Base-by-base conservation (phyloP, 2,797 vertebrate species). In the Sebastes itinus region DNA sequence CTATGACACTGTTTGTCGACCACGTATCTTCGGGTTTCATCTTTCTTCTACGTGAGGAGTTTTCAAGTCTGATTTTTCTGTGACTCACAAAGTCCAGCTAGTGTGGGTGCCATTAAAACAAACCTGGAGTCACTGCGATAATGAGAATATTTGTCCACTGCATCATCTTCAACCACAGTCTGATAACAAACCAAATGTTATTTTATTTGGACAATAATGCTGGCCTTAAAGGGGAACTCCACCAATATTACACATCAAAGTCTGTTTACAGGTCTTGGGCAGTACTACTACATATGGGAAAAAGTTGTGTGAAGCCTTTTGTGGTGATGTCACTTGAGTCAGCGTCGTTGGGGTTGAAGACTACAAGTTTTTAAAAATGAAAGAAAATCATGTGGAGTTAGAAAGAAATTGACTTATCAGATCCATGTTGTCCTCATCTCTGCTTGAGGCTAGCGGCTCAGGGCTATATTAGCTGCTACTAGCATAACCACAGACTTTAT, bases 131-230 rank as follows among this genome's bases (percentile, higher is more conserved):
- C 35, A 59, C 27, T 75, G 33, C 5, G 67, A 70, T 20, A 35
- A 28, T 27, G 27, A 4, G 5, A 59, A 64, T 65, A 60, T 65
- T 60, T 63, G 7, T 33, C n/a, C 4, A 22, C 32, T 58, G 11
- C 27, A 63, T 75, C 59, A 80, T 46, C 30, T 46, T 65, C 23
- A 52, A 72, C 54, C 25, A 0, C 73, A 59, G 18, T 59, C 38
- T 71, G 73, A 81, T 81, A 81, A 76, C 23, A 71, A 59, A 65
- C 33, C 52, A 27, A 62, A 52, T 16, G 1, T n/a, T 9, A 10
- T 61, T 73, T 64, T 49, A 58, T 46, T 8, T 74, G 11, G n/a
- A 68, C 33, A 22, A 12, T 23, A 27, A 60, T 7, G 9, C 16
- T 49, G 33, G 16, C 35, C 52, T 58, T 49, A 27, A 52, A 52